Conservation (phyloP, 2,888 invertebrate genomes). For the Neria commutata region DNA sequence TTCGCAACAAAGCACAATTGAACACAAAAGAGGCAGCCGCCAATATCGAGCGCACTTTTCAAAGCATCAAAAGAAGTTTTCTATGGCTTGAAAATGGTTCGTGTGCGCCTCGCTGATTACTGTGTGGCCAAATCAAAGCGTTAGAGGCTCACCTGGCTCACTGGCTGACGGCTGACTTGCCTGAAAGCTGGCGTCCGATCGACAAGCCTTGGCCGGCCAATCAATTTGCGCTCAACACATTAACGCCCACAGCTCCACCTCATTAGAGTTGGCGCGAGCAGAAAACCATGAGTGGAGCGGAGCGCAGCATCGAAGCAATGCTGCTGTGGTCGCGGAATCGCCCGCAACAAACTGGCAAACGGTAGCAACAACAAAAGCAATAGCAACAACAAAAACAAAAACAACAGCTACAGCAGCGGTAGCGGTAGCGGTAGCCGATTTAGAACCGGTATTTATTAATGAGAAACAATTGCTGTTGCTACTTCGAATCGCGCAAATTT, state of each 20-base stretch:
- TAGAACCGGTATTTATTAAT: too few species aligned
- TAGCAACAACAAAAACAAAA: background rate
- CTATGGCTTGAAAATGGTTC: background rate
- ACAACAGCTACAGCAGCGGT: too few species aligned
- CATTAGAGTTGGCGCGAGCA: background rate
- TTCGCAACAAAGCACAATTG: too few species aligned
- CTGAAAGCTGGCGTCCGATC: too few species aligned
- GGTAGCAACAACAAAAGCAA: background rate
- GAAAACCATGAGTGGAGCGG: background rate
- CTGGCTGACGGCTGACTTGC: background rate
- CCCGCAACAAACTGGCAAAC: background rate
- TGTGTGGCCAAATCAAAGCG: background rate
- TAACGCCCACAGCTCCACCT: slow-evolving; percentile 1
- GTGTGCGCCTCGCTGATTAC: too few species aligned
- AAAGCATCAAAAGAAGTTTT: background rate
- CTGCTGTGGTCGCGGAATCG: background rate
- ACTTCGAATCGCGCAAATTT: too few species aligned
- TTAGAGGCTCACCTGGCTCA: background rate
- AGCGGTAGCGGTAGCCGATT: too few species aligned
- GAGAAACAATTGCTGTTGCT: too few species aligned
- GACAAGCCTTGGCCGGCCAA: background rate
- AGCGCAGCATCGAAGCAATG: background rate
- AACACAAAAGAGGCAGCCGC: too few species aligned
- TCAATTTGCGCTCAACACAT: background rate
- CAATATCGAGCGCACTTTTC: too few species aligned